These are phyloP conservation scores for Dysidea cf. avara DNA, from an alignment of 37 sponge, comb jelly and placozoan species.

Conservation along the genomic window DNA sequence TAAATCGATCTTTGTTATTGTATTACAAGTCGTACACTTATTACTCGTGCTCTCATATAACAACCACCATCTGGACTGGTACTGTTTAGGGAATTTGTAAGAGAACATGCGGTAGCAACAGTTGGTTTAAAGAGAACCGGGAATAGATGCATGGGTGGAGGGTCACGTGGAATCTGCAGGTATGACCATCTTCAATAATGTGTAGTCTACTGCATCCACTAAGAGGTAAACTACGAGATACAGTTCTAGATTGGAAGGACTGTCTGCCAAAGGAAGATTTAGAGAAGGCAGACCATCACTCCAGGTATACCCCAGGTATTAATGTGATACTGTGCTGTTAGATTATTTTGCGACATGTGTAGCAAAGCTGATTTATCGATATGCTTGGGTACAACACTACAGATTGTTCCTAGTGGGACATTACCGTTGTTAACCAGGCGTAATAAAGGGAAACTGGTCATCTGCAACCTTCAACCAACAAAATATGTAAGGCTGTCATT, in stretches of 20 bases:
- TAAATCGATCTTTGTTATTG: too few relatives aligned
- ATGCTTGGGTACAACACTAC: slow-evolving; percentile 91
- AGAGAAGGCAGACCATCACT: slow-evolving; percentile 71
- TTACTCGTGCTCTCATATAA: not conserved
- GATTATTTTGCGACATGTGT: not conserved
- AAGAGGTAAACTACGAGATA: slow-evolving; percentile 90
- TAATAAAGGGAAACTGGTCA: slow-evolving; percentile 69
- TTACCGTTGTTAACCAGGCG: slow-evolving; percentile 72
- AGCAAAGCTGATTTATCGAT: slow-evolving; percentile 86
- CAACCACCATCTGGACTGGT: not conserved
- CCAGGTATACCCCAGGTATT: slow-evolving; percentile 37
- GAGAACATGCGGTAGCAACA: slow-evolving; percentile 64
- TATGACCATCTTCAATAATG: not conserved
- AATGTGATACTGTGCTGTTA: not conserved
- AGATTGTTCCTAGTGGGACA: slow-evolving; percentile 85
- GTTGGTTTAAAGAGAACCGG: slow-evolving; percentile 91
- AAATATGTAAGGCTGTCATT: slow-evolving; percentile 71
- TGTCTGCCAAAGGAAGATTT: slow-evolving; percentile 76
- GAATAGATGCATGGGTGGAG: slow-evolving; percentile 66
- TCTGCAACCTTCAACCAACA: slow-evolving; percentile 85
- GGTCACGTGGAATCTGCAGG: slow-evolving; percentile 80
- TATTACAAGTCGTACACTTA: not conserved
- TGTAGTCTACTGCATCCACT: not conserved
- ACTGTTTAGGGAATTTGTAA: slow-evolving; percentile 77
- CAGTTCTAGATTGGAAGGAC: slow-evolving; percentile 97